Percentiles rank a stretch among this genome's conserved stretches.
phyloP scores from a whole-genome alignment of 2,888 invertebrate genomes.

The Eilema depressum region DNA sequence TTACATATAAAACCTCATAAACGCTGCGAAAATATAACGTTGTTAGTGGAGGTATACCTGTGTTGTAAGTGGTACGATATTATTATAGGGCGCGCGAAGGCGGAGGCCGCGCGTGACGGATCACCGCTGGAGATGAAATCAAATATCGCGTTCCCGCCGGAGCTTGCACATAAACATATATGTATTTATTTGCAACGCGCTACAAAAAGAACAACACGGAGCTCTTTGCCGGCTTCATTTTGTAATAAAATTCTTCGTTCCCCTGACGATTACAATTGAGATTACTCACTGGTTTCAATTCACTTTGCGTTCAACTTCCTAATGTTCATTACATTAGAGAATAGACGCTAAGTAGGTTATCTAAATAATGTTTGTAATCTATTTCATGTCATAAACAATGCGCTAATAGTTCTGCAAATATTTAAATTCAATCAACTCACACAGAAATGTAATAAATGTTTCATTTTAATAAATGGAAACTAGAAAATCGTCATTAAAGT shows the following conservation, averaged over 20 bases:
- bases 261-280: constrained; percentile 34
- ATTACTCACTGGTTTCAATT: constrained; percentile 16
- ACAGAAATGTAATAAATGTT: constrained; percentile 21
- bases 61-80: constrained; percentile 28
- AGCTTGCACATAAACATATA: constrained; percentile 26
- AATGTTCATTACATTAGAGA: constrained; percentile 47
- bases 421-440: background rate
- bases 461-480: background rate
- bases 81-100: constrained; percentile 56
- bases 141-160: constrained; percentile 64
- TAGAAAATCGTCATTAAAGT: constrained; percentile 65
- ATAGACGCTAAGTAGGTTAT: constrained; percentile 25
- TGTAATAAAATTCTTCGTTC: constrained; percentile 62
- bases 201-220: constrained; percentile 22
- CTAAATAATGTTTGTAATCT: constrained; percentile 22
- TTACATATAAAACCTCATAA: constrained; percentile 44
- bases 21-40: constrained; percentile 40
- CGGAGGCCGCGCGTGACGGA: constrained; percentile 67
- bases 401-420: constrained; percentile 6
- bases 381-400: constrained; percentile 14
- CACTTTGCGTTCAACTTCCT: constrained; percentile 29
- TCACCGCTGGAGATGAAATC: constrained; percentile 71
- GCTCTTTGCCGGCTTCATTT: constrained; percentile 57
- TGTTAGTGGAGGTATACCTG: constrained; percentile 15
- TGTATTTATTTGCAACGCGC: constrained; percentile 19